phyloP scores from a whole-genome alignment of 2,888 invertebrate genomes.

The Stenolophus ochropezus region DNA sequence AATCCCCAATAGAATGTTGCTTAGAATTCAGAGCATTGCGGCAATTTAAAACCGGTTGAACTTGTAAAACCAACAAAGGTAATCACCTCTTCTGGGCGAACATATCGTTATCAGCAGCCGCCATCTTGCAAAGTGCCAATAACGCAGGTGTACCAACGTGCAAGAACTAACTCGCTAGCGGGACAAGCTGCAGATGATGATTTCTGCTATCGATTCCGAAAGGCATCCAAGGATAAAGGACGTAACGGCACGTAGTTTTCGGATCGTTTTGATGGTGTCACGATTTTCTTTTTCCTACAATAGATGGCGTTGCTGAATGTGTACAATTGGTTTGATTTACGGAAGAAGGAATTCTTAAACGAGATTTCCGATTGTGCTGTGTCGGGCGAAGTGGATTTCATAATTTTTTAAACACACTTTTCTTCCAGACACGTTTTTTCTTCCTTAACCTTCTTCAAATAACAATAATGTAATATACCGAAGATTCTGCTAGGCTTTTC shows the following conservation, averaged over 20 bases:
- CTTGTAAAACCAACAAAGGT: background rate
- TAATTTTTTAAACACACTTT: background rate
- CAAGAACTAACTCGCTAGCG: too few relatives aligned
- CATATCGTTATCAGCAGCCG: background rate
- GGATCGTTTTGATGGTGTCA: constrained; percentile 28
- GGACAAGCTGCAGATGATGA: constrained; percentile 21
- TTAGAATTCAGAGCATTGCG: background rate
- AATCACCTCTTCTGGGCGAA: background rate
- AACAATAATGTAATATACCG: too few relatives aligned
- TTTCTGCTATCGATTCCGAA: constrained; percentile 5
- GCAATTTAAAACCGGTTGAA: background rate
- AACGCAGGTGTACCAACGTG: background rate
- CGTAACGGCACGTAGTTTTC: constrained; percentile 5
- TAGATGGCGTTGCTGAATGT: background rate
- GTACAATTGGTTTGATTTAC: background rate
- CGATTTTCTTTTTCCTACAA: constrained; percentile 22
- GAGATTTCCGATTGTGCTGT: background rate
- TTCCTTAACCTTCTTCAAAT: too few relatives aligned
- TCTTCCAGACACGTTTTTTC: background rate
- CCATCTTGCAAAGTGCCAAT: background rate
- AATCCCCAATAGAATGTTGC: background rate
- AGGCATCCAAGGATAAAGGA: background rate
- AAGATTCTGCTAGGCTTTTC: too few relatives aligned
- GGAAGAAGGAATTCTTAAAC: background rate
- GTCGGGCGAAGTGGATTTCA: background rate